Conservation (phyloP, 2,797 vertebrate genomes). For the Megaceryle alcyon region DNA sequence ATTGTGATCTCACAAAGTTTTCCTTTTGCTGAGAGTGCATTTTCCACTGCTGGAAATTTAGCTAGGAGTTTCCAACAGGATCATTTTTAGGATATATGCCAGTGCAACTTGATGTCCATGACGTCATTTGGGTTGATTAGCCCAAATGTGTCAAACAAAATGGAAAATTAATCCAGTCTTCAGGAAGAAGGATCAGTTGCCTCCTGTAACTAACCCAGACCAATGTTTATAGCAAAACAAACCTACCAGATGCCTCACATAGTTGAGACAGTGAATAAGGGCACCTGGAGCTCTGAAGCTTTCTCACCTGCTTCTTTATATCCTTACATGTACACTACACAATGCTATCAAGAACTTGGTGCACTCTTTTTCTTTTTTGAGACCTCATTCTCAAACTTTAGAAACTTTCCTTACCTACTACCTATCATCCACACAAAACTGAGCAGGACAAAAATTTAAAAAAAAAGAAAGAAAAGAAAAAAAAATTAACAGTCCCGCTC, state of each 20-base stretch:
- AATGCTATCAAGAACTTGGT: background rate
- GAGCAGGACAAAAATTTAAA: background rate
- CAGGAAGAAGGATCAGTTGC: background rate
- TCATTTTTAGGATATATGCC: slow-evolving; percentile 9
- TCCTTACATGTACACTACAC: background rate
- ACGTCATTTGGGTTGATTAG: background rate
- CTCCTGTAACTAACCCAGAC: background rate
- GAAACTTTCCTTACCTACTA: background rate
- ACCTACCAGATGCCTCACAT: background rate
- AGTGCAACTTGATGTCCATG: background rate
- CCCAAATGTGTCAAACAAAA: slow-evolving; percentile 1
- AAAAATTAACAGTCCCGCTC: background rate
- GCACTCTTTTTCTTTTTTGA: background rate
- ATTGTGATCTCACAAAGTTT: background rate
- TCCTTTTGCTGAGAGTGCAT: background rate
- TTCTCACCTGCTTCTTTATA: background rate
- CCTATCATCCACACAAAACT: background rate
- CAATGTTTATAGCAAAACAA: background rate
- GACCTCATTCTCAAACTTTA: background rate
- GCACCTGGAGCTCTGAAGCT: background rate
- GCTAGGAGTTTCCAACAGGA: slow-evolving; percentile 14
- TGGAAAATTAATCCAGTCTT: background rate
- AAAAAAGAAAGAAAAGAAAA: background rate
- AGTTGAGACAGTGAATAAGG: background rate
- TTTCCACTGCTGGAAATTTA: background rate